Base-by-base conservation (phyloP, 1,140 invertebrate genomes). In the Heliconius congener region DNA sequence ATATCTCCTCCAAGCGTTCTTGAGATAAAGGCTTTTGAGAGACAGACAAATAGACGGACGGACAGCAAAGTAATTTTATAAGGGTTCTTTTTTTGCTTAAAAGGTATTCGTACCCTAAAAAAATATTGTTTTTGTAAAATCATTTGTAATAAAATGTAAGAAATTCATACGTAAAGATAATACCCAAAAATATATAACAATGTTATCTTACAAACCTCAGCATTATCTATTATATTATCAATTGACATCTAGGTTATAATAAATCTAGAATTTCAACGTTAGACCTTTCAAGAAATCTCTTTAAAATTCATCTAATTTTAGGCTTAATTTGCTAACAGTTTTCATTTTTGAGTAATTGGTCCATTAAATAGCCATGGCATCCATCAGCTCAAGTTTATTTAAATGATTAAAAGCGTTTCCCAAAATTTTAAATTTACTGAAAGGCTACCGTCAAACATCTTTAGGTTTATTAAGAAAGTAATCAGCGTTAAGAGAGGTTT, bases 401-500 rank as follows among this genome's bases (percentile, higher is more conserved):
- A 57, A 57, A 57, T 57, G n/a, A 57, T 57, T 57, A 57, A n/a
- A n/a, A 23, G 55, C n/a, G 55, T 23, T 57, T n/a, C 55, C 55
- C 55, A 57, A 57, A 57, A 23, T 57, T 57, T 57, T 16, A 66
- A 66, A 66, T 27, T 66, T 66, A 66, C 60, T 66, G 23, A 66
- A 27, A 66, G 60, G 60, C 60, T 66, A 66, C 60, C 60, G 60
- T 66, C 60, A 66, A 66, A 27, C n/a, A 30, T 66, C 60, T 66
- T 66, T 66, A 66, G 60, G 23, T 66, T 66, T 66, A 66, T 66
- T 30, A 66, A 66, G 60, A 66, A 66, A 66, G 60, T 66, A 66
- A 66, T 27, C 23, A 66, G 60, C 60, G 27, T 66, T 27, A 66
- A 66, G 60, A 66, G 23, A 66, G 60, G 60, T 27, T 30, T 66